Base-by-base conservation (phyloP, 2,113 vertebrate genomes). In the Scomber colias region DNA sequence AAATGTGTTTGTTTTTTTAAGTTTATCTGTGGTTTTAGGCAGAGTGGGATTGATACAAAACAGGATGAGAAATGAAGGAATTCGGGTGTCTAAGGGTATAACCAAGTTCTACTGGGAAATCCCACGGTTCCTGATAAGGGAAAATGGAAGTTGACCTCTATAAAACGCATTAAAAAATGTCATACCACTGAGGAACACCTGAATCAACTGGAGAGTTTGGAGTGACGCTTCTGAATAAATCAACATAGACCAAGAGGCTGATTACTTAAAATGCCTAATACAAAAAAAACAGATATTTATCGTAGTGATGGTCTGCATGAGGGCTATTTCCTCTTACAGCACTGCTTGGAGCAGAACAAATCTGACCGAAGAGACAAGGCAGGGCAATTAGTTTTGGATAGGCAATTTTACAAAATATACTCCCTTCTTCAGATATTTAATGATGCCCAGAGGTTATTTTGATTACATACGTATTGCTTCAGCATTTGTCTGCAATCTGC, bases 341-440 rank as follows among this genome's bases (percentile, higher is more conserved):
- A 44, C 5, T 11, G 5, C 66, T 67, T 3, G 11, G 46, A 85
- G 81, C n/a, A 49, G 30, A 78, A 71, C 82, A 61, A 83, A 91
- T 82, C 31, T 59, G 64, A 85, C 80, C 48, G 55, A 53, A 63
- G 21, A 50, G 54, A 83, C 63, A 30, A 69, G 75, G 67, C 74
- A 53, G 75, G 74, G 83, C 89, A 89, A 91, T 89, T 12, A 72
- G 75, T 77, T 90, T 68, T 81, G 60, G 75, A 82, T 81, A 72
- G 73, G 59, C 66, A 61, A 71, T 67, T 82, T 85, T 46, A 80
- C 61, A 61, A 84, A 85, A 83, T 73, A 64, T 24, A 66, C 31
- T 59, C 46, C 3, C 27, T 65, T 82, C 68, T 77, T 75, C 69
- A 75, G 55, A 44, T 70, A 81, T 81, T 74, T 77, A 86, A 75